Base-by-base conservation (phyloP, 2,113 vertebrate species). In the Rousettus leschenaultii region DNA sequence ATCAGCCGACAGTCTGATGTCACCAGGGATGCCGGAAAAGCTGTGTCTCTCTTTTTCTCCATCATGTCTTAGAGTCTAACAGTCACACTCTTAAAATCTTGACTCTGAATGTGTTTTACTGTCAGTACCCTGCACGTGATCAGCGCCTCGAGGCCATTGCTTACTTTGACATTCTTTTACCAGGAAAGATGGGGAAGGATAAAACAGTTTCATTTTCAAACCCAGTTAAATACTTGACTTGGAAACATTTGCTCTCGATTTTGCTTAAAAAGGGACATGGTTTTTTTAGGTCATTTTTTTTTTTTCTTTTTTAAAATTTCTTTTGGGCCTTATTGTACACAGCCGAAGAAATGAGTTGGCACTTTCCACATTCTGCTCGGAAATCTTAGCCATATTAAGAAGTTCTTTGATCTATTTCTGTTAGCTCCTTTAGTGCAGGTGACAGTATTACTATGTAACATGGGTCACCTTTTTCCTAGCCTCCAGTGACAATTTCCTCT, bases 171-270 rank as follows among this genome's bases (percentile, higher is more conserved):
- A 26, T 45, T 57, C 30, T 79, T 87, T 92, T 70, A 70, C 61
- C 21, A 26, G 10, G 19, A 87, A 66, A 55, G 26, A 66, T 7
- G 6, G 70, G 30, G 24, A 75, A 55, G 18, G 48, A 33, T 38
- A 77, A 77, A 57, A 14, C 48, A 59, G 78, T 75, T 96, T 95
- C 89, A 61, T 45, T 90, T 89, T 68, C 73, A 57, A 61, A 61
- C 55, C 6, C 16, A 68, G 35, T 5, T 51, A 51, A 30, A 43
- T 68, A 59, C 28, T 13, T 83, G 24, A 26, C 90, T 65, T 33
- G 18, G 65, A 89, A 68, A 61, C 35, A 24, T 43, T 89, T 79
- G 22, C 55, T 66, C n/a, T 79, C 65, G 8, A 89, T 51, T 96
- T 73, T 80, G 38, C 40, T 16, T 24, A 53, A 57, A 70, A 30